A percentile compares a stretch with the other conserved stretches of the same genome.
Conservation (phyloP, 2,113 vertebrate species). For the Neogale vison region DNA sequence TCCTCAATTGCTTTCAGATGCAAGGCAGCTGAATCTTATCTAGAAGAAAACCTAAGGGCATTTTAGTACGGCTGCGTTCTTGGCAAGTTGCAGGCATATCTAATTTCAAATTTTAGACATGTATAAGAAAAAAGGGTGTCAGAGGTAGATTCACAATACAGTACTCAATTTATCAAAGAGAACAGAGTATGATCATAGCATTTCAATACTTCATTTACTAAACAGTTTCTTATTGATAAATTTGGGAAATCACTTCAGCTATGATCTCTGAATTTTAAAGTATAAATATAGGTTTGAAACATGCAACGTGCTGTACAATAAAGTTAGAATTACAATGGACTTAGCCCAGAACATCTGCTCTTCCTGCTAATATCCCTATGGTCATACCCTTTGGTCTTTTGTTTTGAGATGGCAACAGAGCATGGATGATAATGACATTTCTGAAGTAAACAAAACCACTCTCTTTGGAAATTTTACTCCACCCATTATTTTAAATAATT, state of each 20-base stretch:
- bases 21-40: conserved; percentile 26
- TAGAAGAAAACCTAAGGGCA: conserved; percentile 28
- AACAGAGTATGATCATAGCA: conserved; percentile 63
- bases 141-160: conserved; percentile 64
- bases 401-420: conserved; percentile 38
- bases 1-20: conserved; percentile 23
- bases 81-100: not conserved
- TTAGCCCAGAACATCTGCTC: conserved; percentile 49
- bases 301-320: conserved; percentile 6
- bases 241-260: conserved; percentile 71
- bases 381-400: not conserved
- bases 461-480: conserved; percentile 33
- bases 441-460: conserved; percentile 39
- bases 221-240: conserved; percentile 82
- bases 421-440: not conserved
- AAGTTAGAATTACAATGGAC: conserved; percentile 53
- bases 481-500: conserved; percentile 25
- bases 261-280: conserved; percentile 63
- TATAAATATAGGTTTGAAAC: conserved; percentile 65
- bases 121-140: conserved; percentile 72
- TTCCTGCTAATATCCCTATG: not conserved
- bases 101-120: conserved; percentile 82
- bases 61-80: not conserved
- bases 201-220: conserved; percentile 74
- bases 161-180: conserved; percentile 77